phyloP scores from a whole-genome alignment of 2,113 vertebrate genomes.

The Dicrurus megarhynchus region DNA sequence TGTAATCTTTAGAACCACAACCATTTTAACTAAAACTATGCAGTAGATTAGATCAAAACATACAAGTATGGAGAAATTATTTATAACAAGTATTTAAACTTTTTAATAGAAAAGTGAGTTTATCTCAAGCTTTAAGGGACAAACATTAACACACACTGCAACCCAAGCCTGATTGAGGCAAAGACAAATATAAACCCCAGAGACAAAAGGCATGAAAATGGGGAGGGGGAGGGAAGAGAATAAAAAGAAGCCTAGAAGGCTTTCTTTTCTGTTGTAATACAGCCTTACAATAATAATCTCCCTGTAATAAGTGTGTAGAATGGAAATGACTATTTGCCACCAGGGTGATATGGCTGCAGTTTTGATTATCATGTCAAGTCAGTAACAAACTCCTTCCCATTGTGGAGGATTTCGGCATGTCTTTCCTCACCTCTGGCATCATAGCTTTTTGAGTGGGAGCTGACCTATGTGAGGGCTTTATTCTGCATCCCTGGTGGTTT shows the following conservation, averaged over 20 bases:
- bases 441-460: not conserved
- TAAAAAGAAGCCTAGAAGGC: not conserved
- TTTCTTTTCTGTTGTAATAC: not conserved
- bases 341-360: not conserved
- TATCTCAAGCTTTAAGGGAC: conserved; percentile 33
- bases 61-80: conserved; percentile 45
- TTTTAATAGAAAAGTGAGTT: conserved; percentile 64
- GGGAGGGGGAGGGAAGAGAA: not conserved
- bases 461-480: not conserved
- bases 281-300: not conserved
- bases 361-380: not conserved
- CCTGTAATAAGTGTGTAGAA: not conserved
- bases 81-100: conserved; percentile 59
- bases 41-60: conserved; percentile 68
- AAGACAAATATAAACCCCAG: conserved; percentile 48
- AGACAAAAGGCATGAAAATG: not conserved
- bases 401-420: not conserved
- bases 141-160: not conserved
- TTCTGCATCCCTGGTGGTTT: not conserved
- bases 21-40: conserved; percentile 59
- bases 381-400: not conserved
- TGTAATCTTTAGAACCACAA: conserved; percentile 62
- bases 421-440: not conserved
- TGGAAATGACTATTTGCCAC: not conserved
- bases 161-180: conserved; percentile 21